Percentiles rank a stretch among this genome's conserved stretches.
Evolutionary conservation across 2,113 vertebrate species (phyloP).

Genomic region (Hemiscyllium ocellatum): DNA sequence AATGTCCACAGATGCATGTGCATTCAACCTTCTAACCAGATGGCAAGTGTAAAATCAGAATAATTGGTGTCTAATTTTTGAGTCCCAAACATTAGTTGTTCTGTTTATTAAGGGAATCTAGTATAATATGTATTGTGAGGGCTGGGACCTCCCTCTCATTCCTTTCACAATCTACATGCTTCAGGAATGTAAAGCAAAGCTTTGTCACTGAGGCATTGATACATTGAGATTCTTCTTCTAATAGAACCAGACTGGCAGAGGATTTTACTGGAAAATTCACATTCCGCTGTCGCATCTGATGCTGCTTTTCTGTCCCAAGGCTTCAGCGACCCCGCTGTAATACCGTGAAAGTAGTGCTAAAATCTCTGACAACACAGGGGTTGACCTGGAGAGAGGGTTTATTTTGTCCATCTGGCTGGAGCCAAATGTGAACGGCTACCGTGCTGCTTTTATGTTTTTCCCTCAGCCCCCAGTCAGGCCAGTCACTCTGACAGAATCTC

Average conservation of each 20-base stretch:
- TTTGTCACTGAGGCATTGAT: not conserved
- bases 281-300: not conserved
- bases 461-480: not conserved
- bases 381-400: not conserved
- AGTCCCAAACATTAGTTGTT: not conserved
- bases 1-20: constrained; percentile 22
- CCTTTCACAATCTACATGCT: not conserved
- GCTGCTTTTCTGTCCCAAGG: not conserved
- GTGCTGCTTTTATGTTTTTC: not conserved
- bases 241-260: not conserved
- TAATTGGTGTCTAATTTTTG: constrained; percentile 26
- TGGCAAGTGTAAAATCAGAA: constrained; percentile 28
- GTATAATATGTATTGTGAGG: not conserved
- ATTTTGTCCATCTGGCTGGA: not conserved
- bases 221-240: not conserved
- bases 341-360: not conserved
- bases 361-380: not conserved
- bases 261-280: not conserved
- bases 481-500: not conserved
- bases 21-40: constrained; percentile 26
- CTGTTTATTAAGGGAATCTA: not conserved
- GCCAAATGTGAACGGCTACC: not conserved
- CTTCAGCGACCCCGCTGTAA: not conserved
- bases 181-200: not conserved
- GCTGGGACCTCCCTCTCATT: not conserved